phyloP scores from a whole-genome alignment of 2,113 vertebrate species.

The Chelonoidis abingdonii region DNA sequence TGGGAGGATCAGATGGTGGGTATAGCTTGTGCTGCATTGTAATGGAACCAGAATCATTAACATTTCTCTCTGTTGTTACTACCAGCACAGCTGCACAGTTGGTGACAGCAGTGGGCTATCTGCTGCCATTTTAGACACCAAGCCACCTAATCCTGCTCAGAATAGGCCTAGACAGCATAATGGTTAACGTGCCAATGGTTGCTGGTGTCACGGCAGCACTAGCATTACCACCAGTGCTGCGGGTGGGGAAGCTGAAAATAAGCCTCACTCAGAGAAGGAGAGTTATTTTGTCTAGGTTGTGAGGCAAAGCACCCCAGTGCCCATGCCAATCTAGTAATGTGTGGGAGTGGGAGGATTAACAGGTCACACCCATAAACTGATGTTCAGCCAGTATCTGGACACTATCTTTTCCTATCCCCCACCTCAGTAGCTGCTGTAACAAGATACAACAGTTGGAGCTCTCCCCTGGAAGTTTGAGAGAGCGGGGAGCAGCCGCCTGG shows the following conservation, averaged over 20 bases:
- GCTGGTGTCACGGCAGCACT: not conserved
- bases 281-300: not conserved
- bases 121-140: not conserved
- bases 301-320: not conserved
- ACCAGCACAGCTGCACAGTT: not conserved
- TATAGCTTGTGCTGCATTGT: not conserved
- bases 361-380: not conserved
- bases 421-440: not conserved
- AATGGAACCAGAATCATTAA: not conserved
- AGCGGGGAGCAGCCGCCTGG: not conserved
- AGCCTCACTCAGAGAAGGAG: not conserved
- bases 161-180: not conserved
- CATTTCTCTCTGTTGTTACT: not conserved
- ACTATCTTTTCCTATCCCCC: not conserved
- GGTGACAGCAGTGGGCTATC: not conserved
- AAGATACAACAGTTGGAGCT: not conserved
- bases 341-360: not conserved
- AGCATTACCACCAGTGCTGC: not conserved
- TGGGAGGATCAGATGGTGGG: not conserved
- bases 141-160: not conserved
- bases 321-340: not conserved
- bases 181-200: not conserved
- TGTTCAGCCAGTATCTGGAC: not conserved
- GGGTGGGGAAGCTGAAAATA: not conserved
- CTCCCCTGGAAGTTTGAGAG: not conserved